Conservation (phyloP, 2,113 vertebrate genomes). For the Ciconia boyciana region DNA sequence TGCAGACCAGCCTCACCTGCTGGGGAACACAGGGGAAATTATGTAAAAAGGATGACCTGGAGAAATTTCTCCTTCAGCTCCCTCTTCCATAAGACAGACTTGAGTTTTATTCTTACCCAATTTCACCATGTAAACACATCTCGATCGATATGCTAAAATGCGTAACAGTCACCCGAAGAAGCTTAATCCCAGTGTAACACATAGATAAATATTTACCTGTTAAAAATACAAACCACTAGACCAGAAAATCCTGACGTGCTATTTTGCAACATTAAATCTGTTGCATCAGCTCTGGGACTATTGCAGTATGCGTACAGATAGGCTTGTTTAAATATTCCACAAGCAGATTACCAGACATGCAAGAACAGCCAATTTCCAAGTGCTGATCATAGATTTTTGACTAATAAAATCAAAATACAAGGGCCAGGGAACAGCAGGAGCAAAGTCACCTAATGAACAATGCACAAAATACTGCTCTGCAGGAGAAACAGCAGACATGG, state of each 20-base stretch:
- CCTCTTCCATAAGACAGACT: not conserved
- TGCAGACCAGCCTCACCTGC: not conserved
- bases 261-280: not conserved
- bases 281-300: not conserved
- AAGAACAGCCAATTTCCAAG: not conserved
- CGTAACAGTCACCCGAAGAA: not conserved
- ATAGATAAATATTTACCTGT: not conserved
- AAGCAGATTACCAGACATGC: not conserved
- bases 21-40: not conserved
- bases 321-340: not conserved
- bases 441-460: not conserved
- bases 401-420: not conserved
- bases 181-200: not conserved
- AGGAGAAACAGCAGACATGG: not conserved
- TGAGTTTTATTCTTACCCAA: not conserved
- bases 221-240: slow-evolving; percentile 2
- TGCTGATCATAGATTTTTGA: not conserved
- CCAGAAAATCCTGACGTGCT: not conserved
- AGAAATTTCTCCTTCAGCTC: not conserved
- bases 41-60: not conserved
- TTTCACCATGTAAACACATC: not conserved
- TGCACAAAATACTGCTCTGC: not conserved
- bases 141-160: not conserved
- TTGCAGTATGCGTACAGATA: not conserved
- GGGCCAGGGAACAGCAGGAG: not conserved